phyloP scores from a whole-genome alignment of 1,140 invertebrate species.

The Ceratina calcarata region DNA sequence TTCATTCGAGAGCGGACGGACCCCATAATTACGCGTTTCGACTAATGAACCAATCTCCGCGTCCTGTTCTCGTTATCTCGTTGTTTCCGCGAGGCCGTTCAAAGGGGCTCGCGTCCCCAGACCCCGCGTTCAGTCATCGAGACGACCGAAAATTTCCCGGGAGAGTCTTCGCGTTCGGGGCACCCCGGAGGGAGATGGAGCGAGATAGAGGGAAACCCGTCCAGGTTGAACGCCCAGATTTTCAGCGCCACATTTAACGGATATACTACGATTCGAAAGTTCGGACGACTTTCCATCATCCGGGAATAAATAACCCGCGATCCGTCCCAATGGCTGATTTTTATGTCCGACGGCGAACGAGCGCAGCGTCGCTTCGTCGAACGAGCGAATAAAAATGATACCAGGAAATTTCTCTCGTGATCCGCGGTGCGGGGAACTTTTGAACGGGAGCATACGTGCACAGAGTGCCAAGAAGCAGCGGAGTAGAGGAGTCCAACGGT shows the following conservation, averaged over 20 bases:
- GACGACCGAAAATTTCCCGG: conserved; percentile 5
- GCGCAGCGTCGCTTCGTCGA: too few species aligned
- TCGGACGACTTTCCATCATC: too few species aligned
- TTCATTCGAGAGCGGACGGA: not conserved
- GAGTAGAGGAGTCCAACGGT: not conserved
- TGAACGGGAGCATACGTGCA: not conserved
- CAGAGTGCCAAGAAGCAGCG: not conserved
- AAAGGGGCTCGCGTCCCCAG: not conserved
- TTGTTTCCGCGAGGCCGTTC: not conserved
- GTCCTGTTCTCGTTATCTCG: not conserved
- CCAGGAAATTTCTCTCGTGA: too few species aligned
- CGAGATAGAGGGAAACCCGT: not conserved
- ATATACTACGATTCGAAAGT: too few species aligned
- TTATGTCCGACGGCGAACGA: too few species aligned
- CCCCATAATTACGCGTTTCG: not conserved
- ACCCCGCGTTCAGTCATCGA: not conserved
- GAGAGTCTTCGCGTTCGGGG: not conserved
- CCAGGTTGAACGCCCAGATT: not conserved
- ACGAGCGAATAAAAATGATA: too few species aligned
- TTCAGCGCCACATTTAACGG: not conserved
- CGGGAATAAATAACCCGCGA: too few species aligned
- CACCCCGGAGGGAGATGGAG: not conserved
- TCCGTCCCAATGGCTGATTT: too few species aligned
- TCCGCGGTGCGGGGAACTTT: not conserved
- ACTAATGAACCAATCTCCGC: conserved; percentile 1